Evolutionary conservation across 1,140 invertebrate genomes (phyloP).

Genomic region (Pararge aegeria): DNA sequence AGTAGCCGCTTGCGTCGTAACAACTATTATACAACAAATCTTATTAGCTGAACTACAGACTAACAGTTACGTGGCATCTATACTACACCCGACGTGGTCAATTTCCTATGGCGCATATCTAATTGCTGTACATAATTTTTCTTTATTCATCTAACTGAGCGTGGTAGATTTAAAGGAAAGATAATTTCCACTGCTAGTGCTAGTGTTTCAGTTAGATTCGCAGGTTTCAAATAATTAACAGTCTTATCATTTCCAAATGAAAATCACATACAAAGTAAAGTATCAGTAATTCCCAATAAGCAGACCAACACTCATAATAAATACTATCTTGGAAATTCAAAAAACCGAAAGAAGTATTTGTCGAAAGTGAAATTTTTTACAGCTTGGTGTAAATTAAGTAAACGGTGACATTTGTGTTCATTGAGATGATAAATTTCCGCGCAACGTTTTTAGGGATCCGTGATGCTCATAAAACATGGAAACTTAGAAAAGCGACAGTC

Average conservation of each 20-base stretch:
- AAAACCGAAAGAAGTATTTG: slow-evolving; percentile 31
- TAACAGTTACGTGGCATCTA: slow-evolving; percentile 53
- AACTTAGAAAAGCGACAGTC: too few relatives aligned
- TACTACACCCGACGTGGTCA: slow-evolving; percentile 37
- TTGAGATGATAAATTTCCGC: slow-evolving; percentile 35
- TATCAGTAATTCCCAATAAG: too few relatives aligned
- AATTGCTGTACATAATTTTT: slow-evolving; percentile 38
- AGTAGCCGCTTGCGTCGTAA: slow-evolving; percentile 42
- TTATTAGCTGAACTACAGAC: slow-evolving; percentile 53
- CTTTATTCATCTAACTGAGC: slow-evolving; percentile 30
- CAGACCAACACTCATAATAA: too few relatives aligned
- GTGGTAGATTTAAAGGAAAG: slow-evolving; percentile 29
- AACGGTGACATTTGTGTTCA: slow-evolving; percentile 37
- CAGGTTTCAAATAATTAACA: too few relatives aligned
- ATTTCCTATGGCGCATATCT: slow-evolving; percentile 43
- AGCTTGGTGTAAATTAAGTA: slow-evolving; percentile 48
- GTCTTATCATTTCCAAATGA: too few relatives aligned
- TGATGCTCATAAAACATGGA: too few relatives aligned
- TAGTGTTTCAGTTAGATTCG: background rate
- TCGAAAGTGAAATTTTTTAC: slow-evolving; percentile 62
- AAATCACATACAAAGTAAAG: too few relatives aligned
- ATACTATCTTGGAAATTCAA: too few relatives aligned
- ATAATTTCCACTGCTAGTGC: slow-evolving; percentile 14
- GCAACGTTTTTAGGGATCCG: background rate
- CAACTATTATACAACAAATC: slow-evolving; percentile 68